Base-by-base conservation (phyloP, 2,888 invertebrate species). In the Dorcus hopei region DNA sequence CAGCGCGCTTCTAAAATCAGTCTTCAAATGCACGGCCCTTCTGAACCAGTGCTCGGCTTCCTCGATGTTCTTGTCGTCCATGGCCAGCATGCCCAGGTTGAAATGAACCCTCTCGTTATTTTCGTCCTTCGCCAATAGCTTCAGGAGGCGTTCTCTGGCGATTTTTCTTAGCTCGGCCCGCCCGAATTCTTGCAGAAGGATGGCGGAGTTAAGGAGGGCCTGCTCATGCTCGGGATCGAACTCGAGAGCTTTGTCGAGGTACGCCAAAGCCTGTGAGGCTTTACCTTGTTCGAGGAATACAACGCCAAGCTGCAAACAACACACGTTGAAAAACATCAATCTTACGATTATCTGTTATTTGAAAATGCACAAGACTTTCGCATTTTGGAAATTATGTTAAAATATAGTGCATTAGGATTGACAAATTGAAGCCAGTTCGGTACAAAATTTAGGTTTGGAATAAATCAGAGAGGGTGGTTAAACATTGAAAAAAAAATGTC, bases 181-280 rank as follows among this genome's bases (percentile, higher is more conserved):
- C 0, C 93, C 94, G 56, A 92, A 81, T 78, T 96, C 96, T 80
- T 96, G 96, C 65, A 97, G 84, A 52, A 97, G 81, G 72, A 97
- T 95, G 38, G 97, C 97, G 0, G 97, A 97, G 80, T 97, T 97
- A 52, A 97, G 83, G 59, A 97, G 80, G 1, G 97, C 95, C 77
- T 95, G 95, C 74, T 95, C 93, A 75, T 97, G 97, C 67, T 96
- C 94, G 0, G 97, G 96, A 78, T 96, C 93, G 70, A 93, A 83
- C 74, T 93, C 91, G 51, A 97, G 80, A 0, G 97, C 97, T 78
- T 94, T 93, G 78, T 97, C 95, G 70, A 97, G 85, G 77, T 95
- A 94, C 0, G 92, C 91, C 55, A 95, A 81, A 0, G 97, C 97
- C 79, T 95, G 93, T 0, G 91, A 89, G 0, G 93, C 90, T 76